Percentiles rank a stretch among this genome's conserved stretches.
Conservation (phyloP, 2,797 vertebrate species). For the Hemitrygon akajei region DNA sequence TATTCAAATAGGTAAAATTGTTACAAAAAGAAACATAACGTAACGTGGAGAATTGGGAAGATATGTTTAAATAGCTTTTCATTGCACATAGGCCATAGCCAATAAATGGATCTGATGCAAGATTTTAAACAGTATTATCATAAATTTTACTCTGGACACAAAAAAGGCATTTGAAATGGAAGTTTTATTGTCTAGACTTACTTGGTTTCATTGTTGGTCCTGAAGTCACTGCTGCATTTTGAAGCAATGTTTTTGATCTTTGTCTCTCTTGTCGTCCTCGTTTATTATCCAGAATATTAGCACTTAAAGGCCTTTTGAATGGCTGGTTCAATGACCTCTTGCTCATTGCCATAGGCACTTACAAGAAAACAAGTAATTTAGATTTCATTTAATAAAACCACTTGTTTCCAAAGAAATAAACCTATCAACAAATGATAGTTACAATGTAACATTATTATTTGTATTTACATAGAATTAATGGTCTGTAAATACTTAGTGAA, state of each 20-base stretch:
- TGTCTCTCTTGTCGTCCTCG: background rate
- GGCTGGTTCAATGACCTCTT: background rate
- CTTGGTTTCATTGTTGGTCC: slow-evolving; percentile 39
- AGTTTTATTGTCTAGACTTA: slow-evolving; percentile 36
- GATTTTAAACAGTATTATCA: background rate
- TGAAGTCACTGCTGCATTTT: slow-evolving; percentile 9
- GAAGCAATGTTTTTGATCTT: background rate
- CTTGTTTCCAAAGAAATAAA: background rate
- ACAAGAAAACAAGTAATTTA: background rate
- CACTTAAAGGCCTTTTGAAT: background rate
- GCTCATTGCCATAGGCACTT: background rate
- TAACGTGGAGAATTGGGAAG: background rate
- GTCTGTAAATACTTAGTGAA: background rate
- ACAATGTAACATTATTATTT: background rate
- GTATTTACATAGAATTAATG: background rate
- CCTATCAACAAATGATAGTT: background rate
- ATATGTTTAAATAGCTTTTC: background rate
- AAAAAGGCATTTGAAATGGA: background rate
- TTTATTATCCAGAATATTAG: background rate
- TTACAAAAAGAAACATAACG: too few species aligned
- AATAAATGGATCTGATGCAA: background rate
- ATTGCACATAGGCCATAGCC: background rate
- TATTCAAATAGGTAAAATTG: background rate
- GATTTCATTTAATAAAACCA: background rate
- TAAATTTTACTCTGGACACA: background rate